phyloP scores from a whole-genome alignment of 2,888 invertebrate species.

The Cybosia mesomella region DNA sequence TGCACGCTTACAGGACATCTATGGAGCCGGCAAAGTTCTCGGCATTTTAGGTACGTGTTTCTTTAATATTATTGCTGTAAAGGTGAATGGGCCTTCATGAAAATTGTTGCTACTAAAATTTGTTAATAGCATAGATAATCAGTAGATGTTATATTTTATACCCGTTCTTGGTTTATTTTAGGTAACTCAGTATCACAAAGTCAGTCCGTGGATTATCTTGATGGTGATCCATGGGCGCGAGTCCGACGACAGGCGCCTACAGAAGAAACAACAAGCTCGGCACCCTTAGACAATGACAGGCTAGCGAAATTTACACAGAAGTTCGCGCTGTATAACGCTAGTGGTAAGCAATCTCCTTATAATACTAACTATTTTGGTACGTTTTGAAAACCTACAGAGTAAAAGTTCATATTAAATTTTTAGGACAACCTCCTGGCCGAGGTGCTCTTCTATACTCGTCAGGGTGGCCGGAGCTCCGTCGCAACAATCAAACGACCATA shows the following conservation, averaged over 20 bases:
- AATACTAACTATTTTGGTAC: neutral
- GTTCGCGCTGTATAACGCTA: slow-evolving; percentile 84
- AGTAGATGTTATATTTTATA: neutral
- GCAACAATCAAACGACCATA: slow-evolving; percentile 66
- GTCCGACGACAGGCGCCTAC: slow-evolving; percentile 64
- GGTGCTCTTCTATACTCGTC: slow-evolving; percentile 84
- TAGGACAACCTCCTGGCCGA: slow-evolving; percentile 76
- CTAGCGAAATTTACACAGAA: slow-evolving; percentile 68
- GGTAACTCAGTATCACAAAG: slow-evolving; percentile 80
- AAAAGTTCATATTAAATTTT: neutral
- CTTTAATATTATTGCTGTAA: neutral
- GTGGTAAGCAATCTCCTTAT: slow-evolving; percentile 63
- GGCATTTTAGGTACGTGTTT: slow-evolving; percentile 82
- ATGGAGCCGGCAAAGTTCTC: slow-evolving; percentile 86
- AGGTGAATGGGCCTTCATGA: neutral
- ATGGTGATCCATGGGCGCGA: slow-evolving; percentile 64
- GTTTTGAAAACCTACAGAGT: neutral
- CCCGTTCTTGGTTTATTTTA: slow-evolving; percentile 40
- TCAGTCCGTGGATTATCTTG: slow-evolving; percentile 65
- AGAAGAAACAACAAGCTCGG: slow-evolving; percentile 56
- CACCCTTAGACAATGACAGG: slow-evolving; percentile 66
- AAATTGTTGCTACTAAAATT: neutral
- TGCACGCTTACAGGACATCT: slow-evolving; percentile 86
- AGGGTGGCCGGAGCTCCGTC: slow-evolving; percentile 82
- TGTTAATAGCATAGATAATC: neutral